These are phyloP conservation scores for Xylocopa sonorina DNA, from an alignment of 1,140 invertebrate genomes.

Conservation along the genomic window DNA sequence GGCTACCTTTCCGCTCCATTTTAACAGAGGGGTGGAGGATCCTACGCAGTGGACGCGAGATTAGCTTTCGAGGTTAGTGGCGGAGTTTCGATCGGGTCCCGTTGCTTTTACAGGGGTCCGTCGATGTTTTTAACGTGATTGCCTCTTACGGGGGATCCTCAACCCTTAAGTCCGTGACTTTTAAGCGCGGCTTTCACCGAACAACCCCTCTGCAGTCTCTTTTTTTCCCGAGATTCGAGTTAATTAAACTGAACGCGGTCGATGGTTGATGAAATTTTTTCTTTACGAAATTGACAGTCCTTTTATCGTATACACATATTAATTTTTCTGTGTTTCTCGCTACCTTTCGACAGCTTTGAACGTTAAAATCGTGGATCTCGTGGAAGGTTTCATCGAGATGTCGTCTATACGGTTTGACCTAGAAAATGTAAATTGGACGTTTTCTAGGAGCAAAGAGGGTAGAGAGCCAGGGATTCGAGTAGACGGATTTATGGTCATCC, in stretches of 20 bases:
- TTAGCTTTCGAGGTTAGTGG: constrained; percentile 56
- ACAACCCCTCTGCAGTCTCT: not conserved
- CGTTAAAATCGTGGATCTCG: no score
- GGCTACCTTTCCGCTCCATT: constrained; percentile 22
- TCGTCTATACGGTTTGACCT: no score
- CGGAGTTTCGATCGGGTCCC: constrained; percentile 35
- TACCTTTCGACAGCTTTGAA: not conserved
- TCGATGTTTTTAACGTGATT: constrained; percentile 52
- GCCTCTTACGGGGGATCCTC: constrained; percentile 36
- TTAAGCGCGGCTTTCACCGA: constrained; percentile 28
- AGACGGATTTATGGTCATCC: constrained; percentile 72
- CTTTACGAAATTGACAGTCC: no score
- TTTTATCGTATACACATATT: not conserved
- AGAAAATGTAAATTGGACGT: not conserved
- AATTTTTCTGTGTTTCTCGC: not conserved
- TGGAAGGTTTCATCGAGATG: no score
- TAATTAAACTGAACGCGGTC: not conserved
- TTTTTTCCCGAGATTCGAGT: not conserved
- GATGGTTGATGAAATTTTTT: not conserved
- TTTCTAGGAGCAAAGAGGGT: constrained; percentile 34
- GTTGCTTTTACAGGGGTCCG: constrained; percentile 35
- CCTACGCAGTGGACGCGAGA: constrained; percentile 42
- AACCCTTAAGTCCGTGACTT: constrained; percentile 47
- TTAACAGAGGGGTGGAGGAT: constrained; percentile 56
- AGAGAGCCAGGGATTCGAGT: constrained; percentile 43